Conservation (phyloP, 1,140 invertebrate species). For the Leptopilina boulardi region DNA sequence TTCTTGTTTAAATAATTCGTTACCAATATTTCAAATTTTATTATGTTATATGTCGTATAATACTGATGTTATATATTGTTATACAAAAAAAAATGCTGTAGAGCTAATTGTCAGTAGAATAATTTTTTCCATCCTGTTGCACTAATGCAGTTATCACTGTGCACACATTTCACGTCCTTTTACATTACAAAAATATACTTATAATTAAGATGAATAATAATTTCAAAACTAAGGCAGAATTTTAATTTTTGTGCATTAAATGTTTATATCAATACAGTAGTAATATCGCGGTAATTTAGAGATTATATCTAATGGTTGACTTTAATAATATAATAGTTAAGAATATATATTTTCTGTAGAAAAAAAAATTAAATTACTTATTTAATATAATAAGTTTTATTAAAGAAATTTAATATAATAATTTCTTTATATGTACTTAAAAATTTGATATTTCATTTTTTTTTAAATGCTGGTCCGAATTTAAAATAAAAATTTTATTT, state of each 20-base stretch:
- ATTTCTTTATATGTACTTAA: no score
- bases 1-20: constrained; percentile 53
- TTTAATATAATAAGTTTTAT: background rate
- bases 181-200: background rate
- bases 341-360: constrained; percentile 11
- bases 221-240: background rate
- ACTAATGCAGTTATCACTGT: background rate
- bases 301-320: background rate
- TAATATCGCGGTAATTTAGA: background rate
- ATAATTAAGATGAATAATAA: background rate
- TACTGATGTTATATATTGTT: constrained; percentile 54
- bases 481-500: background rate
- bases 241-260: constrained; percentile 7
- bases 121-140: background rate
- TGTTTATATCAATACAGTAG: background rate
- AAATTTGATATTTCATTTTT: background rate
- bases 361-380: background rate
- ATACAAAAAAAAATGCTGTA: constrained; percentile 31
- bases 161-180: background rate
- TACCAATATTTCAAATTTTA: constrained; percentile 70
- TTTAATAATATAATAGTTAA: background rate
- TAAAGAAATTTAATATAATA: no score
- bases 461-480: background rate
- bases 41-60: constrained; percentile 66
- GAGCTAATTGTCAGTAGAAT: background rate